Conservation (phyloP, 2,888 invertebrate species). For the Microctonus hyperodae region DNA sequence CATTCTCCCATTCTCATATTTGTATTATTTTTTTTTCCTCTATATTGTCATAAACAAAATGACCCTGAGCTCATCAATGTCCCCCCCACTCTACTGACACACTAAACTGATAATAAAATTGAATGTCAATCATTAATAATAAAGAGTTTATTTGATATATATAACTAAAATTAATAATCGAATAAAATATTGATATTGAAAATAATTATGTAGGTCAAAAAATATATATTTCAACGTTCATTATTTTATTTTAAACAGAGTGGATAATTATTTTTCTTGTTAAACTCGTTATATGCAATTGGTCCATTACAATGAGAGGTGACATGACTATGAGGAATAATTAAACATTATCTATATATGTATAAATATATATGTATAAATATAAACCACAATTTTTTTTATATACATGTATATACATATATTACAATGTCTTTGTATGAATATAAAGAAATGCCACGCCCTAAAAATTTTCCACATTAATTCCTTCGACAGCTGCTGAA, state of each 20-base stretch:
- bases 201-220: slow-evolving; percentile 3
- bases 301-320: slow-evolving; percentile 13
- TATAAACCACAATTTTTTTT: slow-evolving; percentile 27
- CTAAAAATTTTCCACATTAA: slow-evolving; percentile 23
- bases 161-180: background rate
- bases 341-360: slow-evolving; percentile 17
- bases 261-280: slow-evolving; percentile 7
- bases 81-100: background rate
- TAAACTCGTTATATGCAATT: slow-evolving; percentile 6
- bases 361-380: slow-evolving; percentile 23
- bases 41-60: background rate
- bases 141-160: background rate
- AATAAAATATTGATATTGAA: slow-evolving; percentile 1
- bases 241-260: no score
- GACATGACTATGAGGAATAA: slow-evolving; percentile 14
- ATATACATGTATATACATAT: no score
- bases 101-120: background rate
- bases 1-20: background rate
- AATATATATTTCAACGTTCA: background rate
- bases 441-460: slow-evolving; percentile 20
- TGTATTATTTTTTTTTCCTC: background rate
- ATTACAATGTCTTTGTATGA: background rate
- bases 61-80: slow-evolving; percentile 12
- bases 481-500: slow-evolving; percentile 17
- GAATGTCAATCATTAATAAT: background rate